phyloP scores from a whole-genome alignment of 2,113 vertebrate genomes.

The Triplophysa tibetana region DNA sequence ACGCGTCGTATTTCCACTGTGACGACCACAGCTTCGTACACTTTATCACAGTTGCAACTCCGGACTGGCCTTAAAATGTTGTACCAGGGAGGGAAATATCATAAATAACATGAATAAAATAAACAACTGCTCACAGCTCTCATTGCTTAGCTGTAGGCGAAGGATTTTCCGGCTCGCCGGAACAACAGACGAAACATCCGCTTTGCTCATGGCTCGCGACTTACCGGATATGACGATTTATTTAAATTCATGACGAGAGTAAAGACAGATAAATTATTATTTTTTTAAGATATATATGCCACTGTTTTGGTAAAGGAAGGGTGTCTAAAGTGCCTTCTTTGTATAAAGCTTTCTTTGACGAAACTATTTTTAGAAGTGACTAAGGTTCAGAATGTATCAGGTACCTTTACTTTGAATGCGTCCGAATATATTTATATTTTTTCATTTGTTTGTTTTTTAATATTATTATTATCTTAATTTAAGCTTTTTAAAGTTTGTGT shows the following conservation, averaged over 20 bases:
- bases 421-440: no score
- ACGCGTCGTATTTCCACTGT: neutral
- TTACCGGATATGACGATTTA: slow-evolving; percentile 57
- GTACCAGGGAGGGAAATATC: neutral
- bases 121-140: neutral
- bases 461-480: no score
- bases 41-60: neutral
- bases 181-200: slow-evolving; percentile 68
- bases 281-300: no score
- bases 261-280: no score
- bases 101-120: neutral
- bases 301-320: neutral
- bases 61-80: neutral
- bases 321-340: neutral
- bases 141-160: neutral
- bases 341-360: no score
- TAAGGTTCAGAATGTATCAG: no score
- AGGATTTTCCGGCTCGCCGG: slow-evolving; percentile 61
- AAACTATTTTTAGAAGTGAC: no score
- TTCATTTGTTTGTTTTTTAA: no score
- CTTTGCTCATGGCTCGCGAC: slow-evolving; percentile 65
- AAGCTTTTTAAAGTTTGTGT: no score
- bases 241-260: neutral
- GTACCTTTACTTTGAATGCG: no score
- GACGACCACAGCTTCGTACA: neutral